These are phyloP conservation scores for Parasteatoda tepidariorum DNA, from an alignment of 1,140 invertebrate species.

Conservation along the genomic window DNA sequence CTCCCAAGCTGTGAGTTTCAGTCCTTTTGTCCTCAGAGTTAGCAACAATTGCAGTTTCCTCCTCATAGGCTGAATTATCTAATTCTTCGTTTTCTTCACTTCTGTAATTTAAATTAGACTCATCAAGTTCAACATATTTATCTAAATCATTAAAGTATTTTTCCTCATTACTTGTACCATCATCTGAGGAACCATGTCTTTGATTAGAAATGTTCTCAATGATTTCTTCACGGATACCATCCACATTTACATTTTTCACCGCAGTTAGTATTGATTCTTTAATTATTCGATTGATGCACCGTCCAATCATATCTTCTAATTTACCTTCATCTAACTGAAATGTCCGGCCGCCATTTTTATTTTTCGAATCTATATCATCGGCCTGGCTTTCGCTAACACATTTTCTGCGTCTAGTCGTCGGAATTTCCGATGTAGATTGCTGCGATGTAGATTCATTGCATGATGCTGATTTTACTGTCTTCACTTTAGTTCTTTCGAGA, in stretches of 20 bases:
- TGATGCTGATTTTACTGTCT: not conserved
- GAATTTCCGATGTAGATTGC: not conserved
- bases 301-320: not conserved
- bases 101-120: not conserved
- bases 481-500: not conserved
- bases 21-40: not conserved
- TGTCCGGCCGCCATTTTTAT: not conserved
- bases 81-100: not conserved
- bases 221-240: constrained; percentile 9
- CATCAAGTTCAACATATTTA: constrained; percentile 7
- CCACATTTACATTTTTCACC: constrained; percentile 15
- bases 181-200: not conserved
- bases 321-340: not conserved
- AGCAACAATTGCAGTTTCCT: not conserved
- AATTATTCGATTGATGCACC: constrained; percentile 4
- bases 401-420: not conserved
- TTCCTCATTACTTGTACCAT: not conserved
- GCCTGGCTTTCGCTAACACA: constrained; percentile 5
- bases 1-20: not conserved
- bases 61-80: not conserved
- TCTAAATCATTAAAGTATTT: not conserved
- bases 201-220: not conserved
- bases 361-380: not conserved
- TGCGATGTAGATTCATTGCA: not conserved
- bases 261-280: constrained; percentile 14